Evolutionary conservation across 92 coral and sea anemone species (phyloP), one percentile per base, ranked within the genome.

Genomic region (Porites cylindrica): DNA sequence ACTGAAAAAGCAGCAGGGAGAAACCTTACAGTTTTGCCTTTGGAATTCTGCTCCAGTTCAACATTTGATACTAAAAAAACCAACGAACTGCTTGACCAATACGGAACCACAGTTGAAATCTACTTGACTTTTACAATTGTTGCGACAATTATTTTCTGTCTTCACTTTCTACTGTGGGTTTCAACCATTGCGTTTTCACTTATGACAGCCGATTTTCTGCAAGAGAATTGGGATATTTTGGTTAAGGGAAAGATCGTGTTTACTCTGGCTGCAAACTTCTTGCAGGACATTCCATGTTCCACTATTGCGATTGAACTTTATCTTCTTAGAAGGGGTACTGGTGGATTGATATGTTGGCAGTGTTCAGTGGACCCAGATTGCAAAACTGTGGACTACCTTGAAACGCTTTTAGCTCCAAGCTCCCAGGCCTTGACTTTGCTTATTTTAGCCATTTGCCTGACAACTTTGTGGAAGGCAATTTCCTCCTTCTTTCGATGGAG

Each of bases 401-500:
- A 95, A 69, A 91, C 91, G 29, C 91, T 95, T 11, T 72, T 93
- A 54, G 88, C 90, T 10, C 91, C 91, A 2, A 93, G 97, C n/a
- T 76, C 93, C 1, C 63, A 79, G n/a, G 80, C 75, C 47, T 79
- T 96, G 79, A 81, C 93, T n/a, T 74, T 96, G 21, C 93, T 95
- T 7, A 81, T 95, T 10, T 19, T 93, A 62, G 99, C 98, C 4
- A 90, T 96, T 19, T 88, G 86, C 17, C 32, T 96, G 32, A 92
- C 96, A 12, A 95, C 99, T 2, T 77, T 96, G 64, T 96, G 99
- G 99, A 96, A 96, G 67, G 96, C 98, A 2, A 91, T 95, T 63
- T 95, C 98, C 14, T 95, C 94, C 8, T 97, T 97, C 70, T 97
- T 95, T 79, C 96, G 99, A 64, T 95, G 98, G 98, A 93, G 96